A percentile compares a stretch with the other conserved stretches of the same genome.
These are phyloP conservation scores for Dromas ardeola DNA, from an alignment of 2,113 vertebrate genomes.

Conservation along the genomic window DNA sequence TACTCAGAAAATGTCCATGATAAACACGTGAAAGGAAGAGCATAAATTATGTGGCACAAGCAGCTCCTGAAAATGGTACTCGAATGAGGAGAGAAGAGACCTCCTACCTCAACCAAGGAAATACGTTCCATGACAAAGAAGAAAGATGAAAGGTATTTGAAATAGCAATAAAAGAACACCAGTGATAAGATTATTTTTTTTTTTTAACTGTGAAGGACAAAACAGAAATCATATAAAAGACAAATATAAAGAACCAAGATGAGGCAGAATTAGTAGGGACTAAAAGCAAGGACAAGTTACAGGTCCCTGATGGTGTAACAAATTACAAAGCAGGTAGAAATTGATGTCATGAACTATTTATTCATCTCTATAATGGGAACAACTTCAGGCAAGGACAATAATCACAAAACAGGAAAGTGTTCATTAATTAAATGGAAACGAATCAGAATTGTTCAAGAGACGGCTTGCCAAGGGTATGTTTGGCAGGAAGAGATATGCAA, in stretches of 20 bases:
- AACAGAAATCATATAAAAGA: neutral
- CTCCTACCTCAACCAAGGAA: neutral
- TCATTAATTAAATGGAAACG: conserved; percentile 56
- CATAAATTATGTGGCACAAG: neutral
- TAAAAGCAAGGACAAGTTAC: conserved; percentile 19
- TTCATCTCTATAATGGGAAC: conserved; percentile 38
- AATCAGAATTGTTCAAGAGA: neutral
- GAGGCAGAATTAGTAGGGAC: neutral
- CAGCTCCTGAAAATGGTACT: neutral
- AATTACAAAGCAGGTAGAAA: conserved; percentile 22
- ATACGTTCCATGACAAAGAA: neutral
- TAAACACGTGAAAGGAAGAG: no score
- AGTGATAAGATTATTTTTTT: neutral
- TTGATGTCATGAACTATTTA: conserved; percentile 26
- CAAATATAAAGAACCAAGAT: neutral
- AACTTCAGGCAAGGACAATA: conserved; percentile 53
- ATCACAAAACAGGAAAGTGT: conserved; percentile 22
- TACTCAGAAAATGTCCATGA: neutral
- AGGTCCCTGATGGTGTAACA: conserved; percentile 5
- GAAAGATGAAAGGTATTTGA: neutral
- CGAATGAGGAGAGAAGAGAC: neutral
- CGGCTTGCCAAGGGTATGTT: conserved; percentile 24
- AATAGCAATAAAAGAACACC: neutral
- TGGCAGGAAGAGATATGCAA: conserved; percentile 11
- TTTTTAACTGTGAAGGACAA: neutral